Base-by-base conservation (phyloP, 2,113 vertebrate species). In the Romanogobio albipinnatus region DNA sequence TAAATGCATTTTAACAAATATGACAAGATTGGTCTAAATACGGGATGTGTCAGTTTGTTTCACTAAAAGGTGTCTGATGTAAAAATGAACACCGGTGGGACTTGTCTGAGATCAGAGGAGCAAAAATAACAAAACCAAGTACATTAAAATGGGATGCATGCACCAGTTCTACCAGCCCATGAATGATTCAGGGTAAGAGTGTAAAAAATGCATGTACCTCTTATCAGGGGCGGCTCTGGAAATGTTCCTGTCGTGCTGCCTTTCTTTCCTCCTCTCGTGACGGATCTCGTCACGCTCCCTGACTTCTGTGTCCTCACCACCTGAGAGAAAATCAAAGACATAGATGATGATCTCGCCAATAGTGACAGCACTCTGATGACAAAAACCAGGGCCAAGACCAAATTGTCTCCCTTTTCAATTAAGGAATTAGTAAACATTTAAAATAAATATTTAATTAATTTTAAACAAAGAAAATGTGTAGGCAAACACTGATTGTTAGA, bases 281-380 rank as follows among this genome's bases (percentile, higher is more conserved):
- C 97, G 94, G 90, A 99, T 99, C 93, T 99, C 96, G 9, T 99
- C 97, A 83, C 97, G 95, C 89, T 99, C 97, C 88, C 97, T 95
- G 73, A 93, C 96, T 93, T 99, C 98, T 3, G 93, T 85, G 85
- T 99, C 97, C 87, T 99, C 97, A 90, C 94, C 92, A 92, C 87
- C 94, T 94, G 89, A 70, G 4, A 43, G 0, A 47, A 47, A 9
- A 59, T 14, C 84, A 36, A 82, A 70, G 78, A 13, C 51, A 84
- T 14, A 26, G 26, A 76, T 4, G 5, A 22, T 43, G 8, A 45
- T 56, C 56, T 10, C 11, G 0, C 13, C 13, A 75, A 75, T 3
- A 47, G 53, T 43, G 51, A 59, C 26, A 53, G 49, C 26, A 76
- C 24, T 19, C 24, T 10, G 0, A 76, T 15, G 43, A 26, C n/a